These are phyloP conservation scores for Erannis defoliaria DNA, from an alignment of 2,888 invertebrate species.

Conservation along the genomic window DNA sequence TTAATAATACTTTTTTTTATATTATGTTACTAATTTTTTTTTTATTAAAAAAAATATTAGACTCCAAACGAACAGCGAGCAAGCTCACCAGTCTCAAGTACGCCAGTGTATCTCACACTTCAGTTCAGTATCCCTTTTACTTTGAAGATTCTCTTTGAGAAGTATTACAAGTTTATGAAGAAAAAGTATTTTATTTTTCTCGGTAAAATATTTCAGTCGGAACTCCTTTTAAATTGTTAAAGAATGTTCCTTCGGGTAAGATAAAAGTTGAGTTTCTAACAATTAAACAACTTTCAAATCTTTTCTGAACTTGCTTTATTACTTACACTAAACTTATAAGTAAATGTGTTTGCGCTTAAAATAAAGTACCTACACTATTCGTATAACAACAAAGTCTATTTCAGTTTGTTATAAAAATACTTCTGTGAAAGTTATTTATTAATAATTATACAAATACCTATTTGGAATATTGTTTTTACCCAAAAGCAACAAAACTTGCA, in stretches of 20 bases:
- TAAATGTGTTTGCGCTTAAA: neutral
- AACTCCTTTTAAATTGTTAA: conserved; percentile 50
- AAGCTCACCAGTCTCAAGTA: conserved; percentile 4
- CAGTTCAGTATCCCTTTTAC: conserved; percentile 57
- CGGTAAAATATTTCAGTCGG: conserved; percentile 51
- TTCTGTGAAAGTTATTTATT: too few species aligned
- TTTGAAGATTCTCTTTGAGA: conserved; percentile 62
- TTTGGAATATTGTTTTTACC: too few species aligned
- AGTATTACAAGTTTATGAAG: conserved; percentile 65
- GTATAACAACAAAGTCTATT: too few species aligned
- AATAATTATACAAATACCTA: too few species aligned
- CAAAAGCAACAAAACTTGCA: too few species aligned
- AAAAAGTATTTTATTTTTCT: conserved; percentile 54
- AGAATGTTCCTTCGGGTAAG: conserved; percentile 48
- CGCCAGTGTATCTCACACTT: conserved; percentile 14
- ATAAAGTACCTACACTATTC: neutral
- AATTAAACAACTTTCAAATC: conserved; percentile 31
- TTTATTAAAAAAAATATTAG: neutral
- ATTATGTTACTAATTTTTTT: too few species aligned
- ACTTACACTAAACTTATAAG: conserved; percentile 18
- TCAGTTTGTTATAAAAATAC: too few species aligned
- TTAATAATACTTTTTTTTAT: too few species aligned
- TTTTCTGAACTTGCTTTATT: conserved; percentile 9
- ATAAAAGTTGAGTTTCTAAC: conserved; percentile 44
- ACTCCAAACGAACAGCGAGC: neutral